A percentile compares a stretch with the other conserved stretches of the same genome.
Conservation (phyloP, 2,888 invertebrate genomes). For the Seira musarum region DNA sequence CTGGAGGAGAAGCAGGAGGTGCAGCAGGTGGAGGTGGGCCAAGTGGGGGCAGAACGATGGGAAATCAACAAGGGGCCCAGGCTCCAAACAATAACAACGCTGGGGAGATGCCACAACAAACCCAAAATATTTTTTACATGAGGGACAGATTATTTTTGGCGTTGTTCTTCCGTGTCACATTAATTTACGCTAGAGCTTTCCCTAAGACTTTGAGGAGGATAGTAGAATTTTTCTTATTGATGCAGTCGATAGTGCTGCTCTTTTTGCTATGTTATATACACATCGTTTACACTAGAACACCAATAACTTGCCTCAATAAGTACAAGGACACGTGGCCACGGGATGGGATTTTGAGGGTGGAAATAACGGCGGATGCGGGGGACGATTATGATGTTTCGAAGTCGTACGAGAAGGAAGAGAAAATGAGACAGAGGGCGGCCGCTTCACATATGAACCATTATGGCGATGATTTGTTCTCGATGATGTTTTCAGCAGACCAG, state of each 20-base stretch:
- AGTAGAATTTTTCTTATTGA: constrained; percentile 86
- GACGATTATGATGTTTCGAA: constrained; percentile 85
- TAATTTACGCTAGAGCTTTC: constrained; percentile 93
- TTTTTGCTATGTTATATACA: constrained; percentile 84
- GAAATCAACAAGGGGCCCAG: constrained; percentile 39
- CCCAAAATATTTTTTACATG: constrained; percentile 75
- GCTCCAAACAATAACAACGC: constrained; percentile 66
- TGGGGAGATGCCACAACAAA: constrained; percentile 67
- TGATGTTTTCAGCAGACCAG: constrained; percentile 68
- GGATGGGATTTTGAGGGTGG: constrained; percentile 94
- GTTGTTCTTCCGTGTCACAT: constrained; percentile 91
- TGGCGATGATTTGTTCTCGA: constrained; percentile 66
- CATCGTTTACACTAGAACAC: constrained; percentile 91
- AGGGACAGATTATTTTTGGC: constrained; percentile 95
- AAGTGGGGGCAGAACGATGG: constrained; percentile 14
- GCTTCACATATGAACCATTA: constrained; percentile 66
- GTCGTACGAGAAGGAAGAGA: constrained; percentile 87
- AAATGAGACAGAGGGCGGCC: constrained; percentile 77
- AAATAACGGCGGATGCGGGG: constrained; percentile 82
- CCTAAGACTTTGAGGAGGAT: constrained; percentile 86
- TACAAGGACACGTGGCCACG: constrained; percentile 93
- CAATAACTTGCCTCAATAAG: constrained; percentile 93
- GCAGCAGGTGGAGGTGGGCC: too few species aligned
- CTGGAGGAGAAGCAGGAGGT: too few species aligned
- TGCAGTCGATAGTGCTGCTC: constrained; percentile 72